Percentiles rank a stretch among this genome's conserved stretches.
Conservation (phyloP, 1,140 invertebrate species). For the Leptonema lineaticorne region DNA sequence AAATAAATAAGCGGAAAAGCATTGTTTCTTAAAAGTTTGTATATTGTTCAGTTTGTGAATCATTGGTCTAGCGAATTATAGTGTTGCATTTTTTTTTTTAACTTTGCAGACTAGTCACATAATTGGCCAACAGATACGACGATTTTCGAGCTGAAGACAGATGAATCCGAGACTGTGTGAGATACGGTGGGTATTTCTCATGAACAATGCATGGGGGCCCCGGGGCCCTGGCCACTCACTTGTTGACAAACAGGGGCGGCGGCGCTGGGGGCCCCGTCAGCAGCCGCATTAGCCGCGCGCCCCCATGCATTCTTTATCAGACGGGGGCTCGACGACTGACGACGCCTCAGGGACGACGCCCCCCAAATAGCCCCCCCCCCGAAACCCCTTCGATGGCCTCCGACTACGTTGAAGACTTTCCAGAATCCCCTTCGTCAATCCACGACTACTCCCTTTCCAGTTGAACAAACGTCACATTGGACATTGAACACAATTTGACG, state of each 20-base stretch:
- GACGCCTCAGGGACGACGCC: slow-evolving; percentile 16
- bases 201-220: not conserved
- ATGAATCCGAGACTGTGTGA: not conserved
- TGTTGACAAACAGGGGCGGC: slow-evolving; percentile 22
- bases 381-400: not conserved
- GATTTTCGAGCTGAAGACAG: not conserved
- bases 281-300: slow-evolving; percentile 18
- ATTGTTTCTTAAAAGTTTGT: too few species aligned
- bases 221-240: not conserved
- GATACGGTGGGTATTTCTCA: not conserved
- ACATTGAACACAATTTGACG: too few species aligned
- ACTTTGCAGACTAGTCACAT: too few species aligned
- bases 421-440: not conserved
- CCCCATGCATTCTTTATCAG: slow-evolving; percentile 18
- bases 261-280: slow-evolving; percentile 12
- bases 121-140: too few species aligned
- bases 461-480: too few species aligned
- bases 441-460: not conserved
- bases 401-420: not conserved
- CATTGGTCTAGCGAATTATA: too few species aligned
- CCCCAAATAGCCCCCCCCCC: too few species aligned
- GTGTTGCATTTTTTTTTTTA: too few species aligned
- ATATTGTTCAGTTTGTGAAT: too few species aligned
- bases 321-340: not conserved
- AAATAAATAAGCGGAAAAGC: too few species aligned